Conservation (phyloP, 2,797 vertebrate genomes). For the Platyrinchus mystaceus region DNA sequence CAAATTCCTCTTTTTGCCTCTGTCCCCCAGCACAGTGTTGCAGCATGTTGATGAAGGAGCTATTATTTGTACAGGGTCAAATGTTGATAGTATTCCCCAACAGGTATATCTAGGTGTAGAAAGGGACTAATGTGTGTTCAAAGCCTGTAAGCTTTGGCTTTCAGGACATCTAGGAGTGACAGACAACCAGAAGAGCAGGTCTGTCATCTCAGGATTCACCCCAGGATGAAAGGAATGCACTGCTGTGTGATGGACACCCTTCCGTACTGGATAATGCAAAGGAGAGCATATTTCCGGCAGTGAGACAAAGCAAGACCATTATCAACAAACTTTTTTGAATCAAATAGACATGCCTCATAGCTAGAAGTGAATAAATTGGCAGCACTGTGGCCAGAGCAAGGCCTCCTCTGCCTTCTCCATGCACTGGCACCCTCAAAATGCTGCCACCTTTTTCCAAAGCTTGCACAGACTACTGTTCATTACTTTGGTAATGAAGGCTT, state of each 20-base stretch:
- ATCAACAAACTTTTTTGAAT: neutral
- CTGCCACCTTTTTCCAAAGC: neutral
- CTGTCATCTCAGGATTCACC: neutral
- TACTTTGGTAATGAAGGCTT: neutral
- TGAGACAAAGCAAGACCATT: accelerated
- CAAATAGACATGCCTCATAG: neutral
- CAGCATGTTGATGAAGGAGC: neutral
- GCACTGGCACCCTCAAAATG: neutral
- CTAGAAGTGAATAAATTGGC: neutral
- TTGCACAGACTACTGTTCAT: neutral
- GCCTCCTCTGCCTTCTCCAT: neutral
- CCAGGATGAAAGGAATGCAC: accelerated
- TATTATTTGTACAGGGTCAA: neutral
- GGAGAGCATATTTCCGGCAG: neutral
- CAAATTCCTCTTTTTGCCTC: conserved; percentile 17
- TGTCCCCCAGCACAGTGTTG: neutral
- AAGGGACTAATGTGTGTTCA: neutral
- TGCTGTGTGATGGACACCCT: accelerated
- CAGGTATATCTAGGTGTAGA: neutral
- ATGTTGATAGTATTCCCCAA: neutral
- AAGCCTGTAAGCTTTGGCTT: neutral
- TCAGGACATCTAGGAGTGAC: neutral
- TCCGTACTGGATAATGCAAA: neutral
- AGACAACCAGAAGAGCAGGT: neutral
- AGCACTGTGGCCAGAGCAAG: neutral